Base-by-base conservation (phyloP, 1,140 invertebrate genomes). In the Ostrea edulis region DNA sequence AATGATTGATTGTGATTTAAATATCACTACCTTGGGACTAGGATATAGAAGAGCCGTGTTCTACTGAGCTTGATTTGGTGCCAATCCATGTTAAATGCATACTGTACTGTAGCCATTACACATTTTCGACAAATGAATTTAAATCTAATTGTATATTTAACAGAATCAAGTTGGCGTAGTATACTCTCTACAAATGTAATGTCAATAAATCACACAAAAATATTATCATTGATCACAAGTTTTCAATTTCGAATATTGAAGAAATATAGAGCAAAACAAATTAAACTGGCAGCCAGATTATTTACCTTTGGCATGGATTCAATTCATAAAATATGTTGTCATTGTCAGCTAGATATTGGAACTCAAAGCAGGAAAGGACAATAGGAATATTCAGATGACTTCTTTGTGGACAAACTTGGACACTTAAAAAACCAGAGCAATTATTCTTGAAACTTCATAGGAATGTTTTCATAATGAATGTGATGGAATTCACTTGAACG, bases 281-380 rank as follows among this genome's bases (percentile, higher is more conserved):
- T 62, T 14, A 12, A 29, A 12, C 22, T 11, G 25, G 25, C 29
- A 25, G 22, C 68, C 8, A 77, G 68, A 17, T 77, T 77, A 25
- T 77, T 77, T 77, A 25, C 68, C 68, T 77, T 77, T 77, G 68
- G 68, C 68, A 35, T 35, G 68, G 35, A 77, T 77, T 77, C 68
- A 77, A 77, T 77, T 77, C 68, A 77, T 77, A 77, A 29, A 25
- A 22, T 35, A 77, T 77, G 29, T 25, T 29, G 68, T 29, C 68
- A 77, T 77, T 77, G 68, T 77, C 68, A 77, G 29, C 25, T 77
- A 29, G 29, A 35, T 77, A 77, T 77, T 77, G 68, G 68, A 77
- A 77, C 68, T 29, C 22, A 29, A 14, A 29, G 68, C 25, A 77
- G 25, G 29, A 77, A 29, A 29, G 68, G 68, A 77, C 68, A 77